A percentile compares a stretch with the other conserved stretches of the same genome.
These are phyloP conservation scores for Spisula subtruncata DNA, from an alignment of 2,888 invertebrate genomes.

Conservation along the genomic window DNA sequence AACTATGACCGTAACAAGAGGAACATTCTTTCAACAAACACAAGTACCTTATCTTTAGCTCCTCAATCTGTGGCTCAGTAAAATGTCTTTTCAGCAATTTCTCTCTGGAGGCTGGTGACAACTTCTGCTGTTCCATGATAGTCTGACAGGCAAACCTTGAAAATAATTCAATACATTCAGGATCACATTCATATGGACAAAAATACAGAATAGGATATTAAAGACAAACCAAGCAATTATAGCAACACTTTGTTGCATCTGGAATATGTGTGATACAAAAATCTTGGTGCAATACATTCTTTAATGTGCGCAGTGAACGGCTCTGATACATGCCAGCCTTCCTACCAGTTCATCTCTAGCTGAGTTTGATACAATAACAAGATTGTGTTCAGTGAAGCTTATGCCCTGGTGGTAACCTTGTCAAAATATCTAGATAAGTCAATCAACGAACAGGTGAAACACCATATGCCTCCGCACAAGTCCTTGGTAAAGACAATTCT, in stretches of 20 bases:
- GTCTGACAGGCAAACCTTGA: slow-evolving; percentile 81
- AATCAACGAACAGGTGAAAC: too few relatives aligned
- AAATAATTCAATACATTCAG: background rate
- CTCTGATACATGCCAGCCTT: background rate
- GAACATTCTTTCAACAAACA: background rate
- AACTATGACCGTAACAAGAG: too few relatives aligned
- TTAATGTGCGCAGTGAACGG: background rate
- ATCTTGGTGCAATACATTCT: too few relatives aligned
- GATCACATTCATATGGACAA: background rate
- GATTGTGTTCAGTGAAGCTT: too few relatives aligned
- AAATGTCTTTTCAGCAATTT: slow-evolving; percentile 74
- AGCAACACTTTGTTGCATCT: background rate
- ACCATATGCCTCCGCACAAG: too few relatives aligned
- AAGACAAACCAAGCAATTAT: too few relatives aligned
- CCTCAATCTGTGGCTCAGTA: slow-evolving; percentile 65
- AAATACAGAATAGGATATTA: background rate
- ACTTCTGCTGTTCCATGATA: slow-evolving; percentile 73
- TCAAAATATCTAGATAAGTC: too few relatives aligned
- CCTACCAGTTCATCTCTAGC: too few relatives aligned
- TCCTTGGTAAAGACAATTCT: too few relatives aligned
- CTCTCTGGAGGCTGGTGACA: slow-evolving; percentile 76
- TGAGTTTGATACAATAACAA: too few relatives aligned
- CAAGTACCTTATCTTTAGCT: slow-evolving; percentile 71
- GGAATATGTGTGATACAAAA: background rate
- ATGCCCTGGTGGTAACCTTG: too few relatives aligned